Evolutionary conservation across 2,113 vertebrate species (phyloP), one percentile per base, ranked within the genome.

Genomic region (Hemichromis elongatus): DNA sequence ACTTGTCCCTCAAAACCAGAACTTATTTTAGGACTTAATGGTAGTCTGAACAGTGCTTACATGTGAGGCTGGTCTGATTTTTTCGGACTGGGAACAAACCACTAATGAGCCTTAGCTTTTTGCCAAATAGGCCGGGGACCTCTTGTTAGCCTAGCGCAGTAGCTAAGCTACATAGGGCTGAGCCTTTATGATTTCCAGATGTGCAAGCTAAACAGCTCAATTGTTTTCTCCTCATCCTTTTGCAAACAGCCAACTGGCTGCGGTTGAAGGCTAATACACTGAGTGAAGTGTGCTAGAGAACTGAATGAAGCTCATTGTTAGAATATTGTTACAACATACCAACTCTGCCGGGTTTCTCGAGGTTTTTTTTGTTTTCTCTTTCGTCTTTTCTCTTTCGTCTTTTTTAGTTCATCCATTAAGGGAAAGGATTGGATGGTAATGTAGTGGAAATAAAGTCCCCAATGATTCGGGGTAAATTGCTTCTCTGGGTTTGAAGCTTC

Each of bases 111-210:
- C 82, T 78, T 55, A 82, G 89, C 85, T 50, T 82, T 78, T 70
- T 82, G 79, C 61, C 54, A 33, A 85, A 70, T 16, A 47, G 79
- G 52, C 83, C 54, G 1, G 26, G 81, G 89, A 87, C 85, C 66
- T 84, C 30, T 47, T 37, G 85, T 89, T 88, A 89, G 90, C 89
- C 57, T 80, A 77, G 86, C n/a, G 6, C 50, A 73, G 86, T 47
- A 55, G 87, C 90, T 86, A 79, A 80, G 83, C 90, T 83, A 21
- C 45, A 52, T 70, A 70, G 84, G 28, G 9, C 82, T 2, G n/a
- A 53, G 80, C 18, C 47, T 78, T 92, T 88, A 95, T 94, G 80
- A 37, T 40, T 95, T 94, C 93, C 95, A 95, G 94, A 95, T 95
- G 95, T 92, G 81, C 6, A 37, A 75, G 77, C 86, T 87, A 90